A percentile compares a stretch with the other conserved stretches of the same genome.
phyloP scores from a whole-genome alignment of 2,797 vertebrate species.

The Betta splendens region DNA sequence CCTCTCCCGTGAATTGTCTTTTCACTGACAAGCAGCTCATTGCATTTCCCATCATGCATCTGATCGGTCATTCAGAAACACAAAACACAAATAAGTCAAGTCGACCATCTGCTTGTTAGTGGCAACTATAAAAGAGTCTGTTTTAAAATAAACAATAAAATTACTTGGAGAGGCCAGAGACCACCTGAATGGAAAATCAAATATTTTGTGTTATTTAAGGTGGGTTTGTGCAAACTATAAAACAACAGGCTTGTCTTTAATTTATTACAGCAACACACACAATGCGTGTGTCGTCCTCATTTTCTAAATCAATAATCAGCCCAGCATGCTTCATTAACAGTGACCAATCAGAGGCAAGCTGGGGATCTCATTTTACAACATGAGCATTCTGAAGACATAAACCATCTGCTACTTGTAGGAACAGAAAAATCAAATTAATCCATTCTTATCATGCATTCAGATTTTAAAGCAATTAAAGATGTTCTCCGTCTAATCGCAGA shows the following conservation, averaged over 20 bases:
- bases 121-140: constrained; percentile 98
- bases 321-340: constrained; percentile 99
- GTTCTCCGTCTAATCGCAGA: constrained; percentile 99
- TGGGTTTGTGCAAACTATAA: constrained; percentile 92
- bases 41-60: constrained; percentile 99
- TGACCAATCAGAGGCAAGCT: constrained; percentile 99
- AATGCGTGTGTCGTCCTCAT: constrained; percentile 99
- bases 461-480: constrained; percentile 99
- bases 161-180: constrained; percentile 95
- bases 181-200: constrained; percentile 96
- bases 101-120: constrained; percentile 99
- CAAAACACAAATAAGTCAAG: constrained; percentile 99
- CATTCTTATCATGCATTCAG: constrained; percentile 99
- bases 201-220: constrained; percentile 97
- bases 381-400: constrained; percentile 99
- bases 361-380: constrained; percentile 99
- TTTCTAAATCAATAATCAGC: constrained; percentile 99
- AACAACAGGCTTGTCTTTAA: constrained; percentile 95
- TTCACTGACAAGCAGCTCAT: constrained; percentile 99
- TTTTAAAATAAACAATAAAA: constrained; percentile 99
- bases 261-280: constrained; percentile 99
- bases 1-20: constrained; percentile 91
- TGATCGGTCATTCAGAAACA: constrained; percentile 99
- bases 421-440: constrained; percentile 99
- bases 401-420: constrained; percentile 99